Evolutionary conservation across 2,113 vertebrate species (phyloP).

Genomic region (Tenebrosternarchus preto): DNA sequence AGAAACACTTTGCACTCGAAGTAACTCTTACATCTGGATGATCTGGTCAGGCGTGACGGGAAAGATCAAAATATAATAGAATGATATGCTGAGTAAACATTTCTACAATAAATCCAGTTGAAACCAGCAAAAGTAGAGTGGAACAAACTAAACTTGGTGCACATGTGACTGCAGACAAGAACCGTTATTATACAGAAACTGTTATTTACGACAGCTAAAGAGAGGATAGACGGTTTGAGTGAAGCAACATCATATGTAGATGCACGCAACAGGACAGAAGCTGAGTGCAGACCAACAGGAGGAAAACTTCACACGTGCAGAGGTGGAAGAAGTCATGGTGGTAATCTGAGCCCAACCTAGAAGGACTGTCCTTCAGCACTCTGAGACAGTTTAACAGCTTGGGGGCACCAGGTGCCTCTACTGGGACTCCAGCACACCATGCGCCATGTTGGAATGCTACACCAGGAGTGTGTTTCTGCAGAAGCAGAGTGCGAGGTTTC

Average conservation of each 20-base stretch:
- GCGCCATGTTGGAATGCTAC: not conserved
- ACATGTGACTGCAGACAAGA: not conserved
- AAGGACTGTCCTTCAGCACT: not conserved
- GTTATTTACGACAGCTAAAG: not conserved
- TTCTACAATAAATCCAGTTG: too few relatives aligned
- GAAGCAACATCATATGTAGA: too few relatives aligned
- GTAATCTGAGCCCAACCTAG: not conserved
- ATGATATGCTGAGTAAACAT: too few relatives aligned
- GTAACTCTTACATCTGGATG: slow-evolving; percentile 18
- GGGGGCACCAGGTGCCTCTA: not conserved
- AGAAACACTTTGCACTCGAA: slow-evolving; percentile 9
- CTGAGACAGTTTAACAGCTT: not conserved
- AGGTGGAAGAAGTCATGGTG: too few relatives aligned
- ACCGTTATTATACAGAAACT: not conserved
- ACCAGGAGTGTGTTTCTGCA: not conserved
- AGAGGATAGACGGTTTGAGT: not conserved
- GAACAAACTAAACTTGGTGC: not conserved
- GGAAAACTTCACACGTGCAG: not conserved
- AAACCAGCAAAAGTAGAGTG: too few relatives aligned
- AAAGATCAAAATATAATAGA: too few relatives aligned
- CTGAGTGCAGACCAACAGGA: not conserved
- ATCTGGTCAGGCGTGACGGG: too few relatives aligned
- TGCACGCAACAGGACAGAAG: too few relatives aligned
- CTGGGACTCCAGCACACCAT: not conserved
- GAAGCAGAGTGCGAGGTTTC: not conserved